phyloP scores from a whole-genome alignment of 2,113 vertebrate species.

The Hyperoodon ampullatus region DNA sequence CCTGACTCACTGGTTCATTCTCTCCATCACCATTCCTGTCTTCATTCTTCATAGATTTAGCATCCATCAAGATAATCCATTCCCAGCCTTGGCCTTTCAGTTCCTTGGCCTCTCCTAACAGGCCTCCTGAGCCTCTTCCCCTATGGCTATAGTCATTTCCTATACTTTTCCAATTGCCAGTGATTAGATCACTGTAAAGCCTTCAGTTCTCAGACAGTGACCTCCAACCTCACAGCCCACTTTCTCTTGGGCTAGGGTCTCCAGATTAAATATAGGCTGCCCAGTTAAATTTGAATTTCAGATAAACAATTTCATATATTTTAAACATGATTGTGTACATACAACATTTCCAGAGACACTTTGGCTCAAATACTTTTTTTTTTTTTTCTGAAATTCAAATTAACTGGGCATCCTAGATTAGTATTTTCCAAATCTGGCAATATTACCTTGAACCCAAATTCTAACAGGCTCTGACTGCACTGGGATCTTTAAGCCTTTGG shows the following conservation, averaged over 20 bases:
- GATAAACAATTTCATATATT: neutral
- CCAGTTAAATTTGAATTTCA: neutral
- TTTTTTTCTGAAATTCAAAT: neutral
- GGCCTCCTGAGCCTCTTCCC: neutral
- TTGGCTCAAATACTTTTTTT: neutral
- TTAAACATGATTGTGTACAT: neutral
- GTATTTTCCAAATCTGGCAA: neutral
- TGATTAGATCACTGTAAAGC: neutral
- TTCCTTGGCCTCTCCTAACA: neutral
- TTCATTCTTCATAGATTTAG: neutral
- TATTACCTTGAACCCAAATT: neutral
- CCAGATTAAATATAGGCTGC: neutral
- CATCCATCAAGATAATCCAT: too few species aligned
- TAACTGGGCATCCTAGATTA: neutral
- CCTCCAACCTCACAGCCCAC: neutral
- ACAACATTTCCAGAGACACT: neutral
- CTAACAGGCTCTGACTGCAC: neutral
- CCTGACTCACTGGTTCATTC: neutral
- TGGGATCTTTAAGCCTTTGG: neutral
- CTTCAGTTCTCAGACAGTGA: neutral
- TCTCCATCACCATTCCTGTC: neutral
- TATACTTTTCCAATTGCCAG: neutral
- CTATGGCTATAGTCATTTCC: fast-evolving
- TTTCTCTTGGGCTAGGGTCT: neutral
- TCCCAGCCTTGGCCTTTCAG: neutral